These are phyloP conservation scores for Ichneumoninae sp. DNA, from an alignment of 2,888 invertebrate species.

Conservation along the genomic window DNA sequence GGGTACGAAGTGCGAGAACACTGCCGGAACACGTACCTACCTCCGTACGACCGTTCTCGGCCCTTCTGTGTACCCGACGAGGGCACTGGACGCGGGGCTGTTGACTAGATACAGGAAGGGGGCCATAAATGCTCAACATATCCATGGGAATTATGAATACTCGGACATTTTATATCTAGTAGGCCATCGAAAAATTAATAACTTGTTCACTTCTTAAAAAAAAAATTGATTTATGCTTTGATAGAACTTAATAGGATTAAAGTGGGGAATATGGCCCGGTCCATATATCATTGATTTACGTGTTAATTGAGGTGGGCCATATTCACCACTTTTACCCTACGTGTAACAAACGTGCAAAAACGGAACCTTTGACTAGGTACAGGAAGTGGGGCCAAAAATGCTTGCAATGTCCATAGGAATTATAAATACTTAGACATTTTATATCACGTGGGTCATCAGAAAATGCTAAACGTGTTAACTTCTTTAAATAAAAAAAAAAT, in stretches of 20 bases:
- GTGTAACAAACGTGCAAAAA: neutral
- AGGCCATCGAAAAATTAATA: no score
- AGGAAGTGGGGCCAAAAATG: no score
- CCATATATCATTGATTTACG: no score
- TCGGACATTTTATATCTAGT: neutral
- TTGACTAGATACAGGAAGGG: conserved; percentile 2
- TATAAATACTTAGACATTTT: neutral
- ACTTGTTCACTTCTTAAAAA: neutral
- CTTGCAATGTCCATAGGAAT: neutral
- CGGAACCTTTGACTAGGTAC: no score
- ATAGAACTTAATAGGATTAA: no score
- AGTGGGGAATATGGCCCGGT: no score
- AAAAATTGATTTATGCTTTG: neutral
- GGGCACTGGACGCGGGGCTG: neutral
- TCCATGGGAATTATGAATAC: neutral
- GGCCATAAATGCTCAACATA: no score
- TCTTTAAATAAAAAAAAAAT: no score
- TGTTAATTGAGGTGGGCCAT: no score
- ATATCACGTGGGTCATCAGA: neutral
- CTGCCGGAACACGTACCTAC: neutral
- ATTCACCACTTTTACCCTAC: neutral
- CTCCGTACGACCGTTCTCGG: conserved; percentile 5
- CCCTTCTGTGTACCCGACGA: neutral
- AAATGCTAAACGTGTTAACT: no score
- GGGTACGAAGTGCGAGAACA: conserved; percentile 9